A percentile compares a stretch with the other conserved stretches of the same genome.
phyloP scores from a whole-genome alignment of 2,113 vertebrate species.

The Cyprinodon variegatus region DNA sequence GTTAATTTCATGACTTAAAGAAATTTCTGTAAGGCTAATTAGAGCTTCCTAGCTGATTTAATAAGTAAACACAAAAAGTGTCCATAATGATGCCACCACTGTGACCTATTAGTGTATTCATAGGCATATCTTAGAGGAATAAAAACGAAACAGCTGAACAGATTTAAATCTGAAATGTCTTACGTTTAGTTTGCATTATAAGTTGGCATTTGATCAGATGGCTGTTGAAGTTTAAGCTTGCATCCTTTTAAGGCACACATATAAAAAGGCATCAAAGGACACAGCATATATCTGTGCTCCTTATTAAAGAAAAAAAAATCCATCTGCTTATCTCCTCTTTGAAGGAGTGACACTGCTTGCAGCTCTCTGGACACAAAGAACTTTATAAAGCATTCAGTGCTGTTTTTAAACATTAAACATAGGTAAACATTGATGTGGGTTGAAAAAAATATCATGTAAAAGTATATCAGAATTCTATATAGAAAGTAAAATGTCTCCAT shows the following conservation, averaged over 20 bases:
- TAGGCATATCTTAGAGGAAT: not conserved
- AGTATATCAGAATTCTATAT: constrained; percentile 1
- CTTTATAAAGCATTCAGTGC: not conserved
- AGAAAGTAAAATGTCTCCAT: constrained; percentile 15
- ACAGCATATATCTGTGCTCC: not conserved
- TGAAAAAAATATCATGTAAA: constrained; percentile 12
- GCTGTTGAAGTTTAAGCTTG: not conserved
- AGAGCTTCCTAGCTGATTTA: not conserved
- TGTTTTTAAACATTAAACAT: constrained; percentile 25
- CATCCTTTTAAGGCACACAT: not conserved
- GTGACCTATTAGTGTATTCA: not conserved
- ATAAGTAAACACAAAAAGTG: not conserved
- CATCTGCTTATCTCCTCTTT: not conserved
- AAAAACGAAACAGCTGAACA: not conserved
- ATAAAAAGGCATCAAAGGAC: not conserved
- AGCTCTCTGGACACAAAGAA: constrained; percentile 1
- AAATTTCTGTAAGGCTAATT: not conserved
- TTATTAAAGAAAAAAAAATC: not conserved
- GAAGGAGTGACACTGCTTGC: not conserved
- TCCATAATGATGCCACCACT: not conserved
- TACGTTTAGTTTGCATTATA: not conserved
- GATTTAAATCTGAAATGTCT: not conserved
- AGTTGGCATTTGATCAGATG: constrained; percentile 1
- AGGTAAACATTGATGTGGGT: constrained; percentile 6
- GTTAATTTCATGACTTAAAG: not conserved